A percentile compares a stretch with the other conserved stretches of the same genome.
Conservation (phyloP, 2,797 vertebrate species). For the Streptopelia turtur region DNA sequence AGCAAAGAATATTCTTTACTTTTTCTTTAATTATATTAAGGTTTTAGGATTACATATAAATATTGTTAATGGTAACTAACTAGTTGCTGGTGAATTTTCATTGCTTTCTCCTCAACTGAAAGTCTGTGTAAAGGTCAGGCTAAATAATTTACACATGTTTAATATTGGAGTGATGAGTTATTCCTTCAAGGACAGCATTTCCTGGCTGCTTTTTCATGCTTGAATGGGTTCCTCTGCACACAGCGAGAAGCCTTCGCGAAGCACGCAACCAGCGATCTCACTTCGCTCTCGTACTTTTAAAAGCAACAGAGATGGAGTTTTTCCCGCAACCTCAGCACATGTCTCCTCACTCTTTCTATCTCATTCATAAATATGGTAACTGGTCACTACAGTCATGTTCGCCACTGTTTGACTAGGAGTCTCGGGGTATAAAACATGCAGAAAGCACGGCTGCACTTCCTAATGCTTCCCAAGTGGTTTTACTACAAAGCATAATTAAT, state of each 20-base stretch:
- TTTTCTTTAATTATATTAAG: neutral
- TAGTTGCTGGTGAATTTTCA: neutral
- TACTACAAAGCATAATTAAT: neutral
- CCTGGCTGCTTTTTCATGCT: conserved; percentile 58
- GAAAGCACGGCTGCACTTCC: neutral
- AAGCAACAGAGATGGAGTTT: neutral
- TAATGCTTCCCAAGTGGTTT: neutral
- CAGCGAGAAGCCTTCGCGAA: neutral
- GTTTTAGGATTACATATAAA: neutral
- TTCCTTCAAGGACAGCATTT: conserved; percentile 72
- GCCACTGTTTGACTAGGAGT: neutral
- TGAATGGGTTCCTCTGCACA: neutral
- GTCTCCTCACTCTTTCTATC: neutral
- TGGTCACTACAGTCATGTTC: neutral
- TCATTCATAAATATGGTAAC: neutral
- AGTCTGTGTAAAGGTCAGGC: conserved; percentile 55
- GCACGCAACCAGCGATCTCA: neutral
- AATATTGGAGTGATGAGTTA: conserved; percentile 73
- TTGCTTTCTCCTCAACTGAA: conserved; percentile 27
- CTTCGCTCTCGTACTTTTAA: neutral
- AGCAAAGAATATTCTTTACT: neutral
- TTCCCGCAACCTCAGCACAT: neutral
- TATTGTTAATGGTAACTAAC: neutral
- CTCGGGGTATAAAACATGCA: neutral
- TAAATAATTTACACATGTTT: conserved; percentile 79